Percentiles rank a stretch among this genome's conserved stretches.
Evolutionary conservation across 2,113 vertebrate species (phyloP).

Genomic region (Poecilia latipinna): DNA sequence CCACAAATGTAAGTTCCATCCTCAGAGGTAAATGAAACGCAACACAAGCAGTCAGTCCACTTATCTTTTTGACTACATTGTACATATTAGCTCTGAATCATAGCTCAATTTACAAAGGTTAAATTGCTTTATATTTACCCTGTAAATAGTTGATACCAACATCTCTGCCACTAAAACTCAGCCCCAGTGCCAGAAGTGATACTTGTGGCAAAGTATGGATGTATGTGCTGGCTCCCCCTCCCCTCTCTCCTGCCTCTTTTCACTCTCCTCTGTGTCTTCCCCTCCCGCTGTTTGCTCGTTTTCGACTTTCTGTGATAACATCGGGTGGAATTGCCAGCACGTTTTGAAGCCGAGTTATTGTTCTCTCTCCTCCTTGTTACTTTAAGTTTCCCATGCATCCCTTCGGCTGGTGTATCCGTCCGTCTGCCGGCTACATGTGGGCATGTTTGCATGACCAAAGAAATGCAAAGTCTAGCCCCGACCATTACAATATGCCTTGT

Average conservation of each 20-base stretch:
- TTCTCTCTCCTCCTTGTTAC: conserved; percentile 17
- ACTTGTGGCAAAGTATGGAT: background rate
- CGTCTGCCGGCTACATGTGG: conserved; percentile 53
- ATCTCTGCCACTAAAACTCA: background rate
- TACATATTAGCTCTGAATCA: too few relatives aligned
- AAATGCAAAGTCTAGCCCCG: conserved; percentile 63
- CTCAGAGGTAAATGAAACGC: too few relatives aligned
- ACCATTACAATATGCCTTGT: conserved; percentile 51
- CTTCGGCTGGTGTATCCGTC: conserved; percentile 14
- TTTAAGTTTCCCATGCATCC: conserved; percentile 32
- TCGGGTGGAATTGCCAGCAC: background rate
- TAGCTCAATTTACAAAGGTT: too few relatives aligned
- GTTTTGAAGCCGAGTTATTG: conserved; percentile 40
- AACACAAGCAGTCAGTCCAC: too few relatives aligned
- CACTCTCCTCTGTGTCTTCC: background rate
- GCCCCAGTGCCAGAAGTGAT: background rate
- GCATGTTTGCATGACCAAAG: conserved; percentile 70
- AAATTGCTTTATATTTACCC: too few relatives aligned
- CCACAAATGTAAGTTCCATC: too few relatives aligned
- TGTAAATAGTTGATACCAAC: too few relatives aligned
- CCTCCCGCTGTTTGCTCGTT: background rate
- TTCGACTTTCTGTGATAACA: conserved; percentile 10
- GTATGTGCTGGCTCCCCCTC: background rate
- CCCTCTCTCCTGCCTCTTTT: background rate
- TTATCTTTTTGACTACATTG: too few relatives aligned